Evolutionary conservation across 2,113 vertebrate species (phyloP), one percentile per base, ranked within the genome.

Genomic region (Pangasianodon gigas): DNA sequence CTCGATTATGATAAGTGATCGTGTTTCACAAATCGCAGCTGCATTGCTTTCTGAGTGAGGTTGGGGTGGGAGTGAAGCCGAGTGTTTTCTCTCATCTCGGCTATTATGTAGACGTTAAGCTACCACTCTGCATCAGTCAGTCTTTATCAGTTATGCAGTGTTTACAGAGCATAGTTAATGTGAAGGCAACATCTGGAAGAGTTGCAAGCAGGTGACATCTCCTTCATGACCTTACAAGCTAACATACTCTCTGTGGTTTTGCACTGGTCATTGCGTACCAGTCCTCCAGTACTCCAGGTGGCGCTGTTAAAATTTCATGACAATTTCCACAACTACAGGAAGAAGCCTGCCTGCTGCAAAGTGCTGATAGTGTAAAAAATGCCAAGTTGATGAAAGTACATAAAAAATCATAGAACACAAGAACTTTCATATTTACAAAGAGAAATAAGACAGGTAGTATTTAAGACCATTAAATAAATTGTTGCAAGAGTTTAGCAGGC

Each of bases 1-100:
- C 74, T 79, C 52, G 32, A 67, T 71, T 56, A 84, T 67, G 80
- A 60, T 82, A 24, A 88, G 88, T 10, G 14, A 48, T 54, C 16
- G 3, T 69, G 85, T 85, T 48, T 65, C 16, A 48, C 16, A 21
- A 60, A 87, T 29, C 29, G 19, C 51, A 74, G 71, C 86, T 44
- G 24, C 51, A 29, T 60, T 10, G 26, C 86, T 48, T 46, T 62
- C 56, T 14, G 48, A 48, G 54, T 87, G 41, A 11, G 1, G 0
- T 19, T 48, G 48, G 79, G 48, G 16, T 6, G 54, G 54, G 54
- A 32, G 54, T 44, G 6, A 62, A 11, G 37, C 0, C 44, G 4
- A 87, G n/a, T 10, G 56, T 80, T 44, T 79, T 75, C 46, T 79
- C 37, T 26, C 56, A 88, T 67, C 56, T 62, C 24, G 48, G 32